These are phyloP conservation scores for Aphodius sticticus DNA, from an alignment of 2,888 invertebrate genomes.

Conservation along the genomic window DNA sequence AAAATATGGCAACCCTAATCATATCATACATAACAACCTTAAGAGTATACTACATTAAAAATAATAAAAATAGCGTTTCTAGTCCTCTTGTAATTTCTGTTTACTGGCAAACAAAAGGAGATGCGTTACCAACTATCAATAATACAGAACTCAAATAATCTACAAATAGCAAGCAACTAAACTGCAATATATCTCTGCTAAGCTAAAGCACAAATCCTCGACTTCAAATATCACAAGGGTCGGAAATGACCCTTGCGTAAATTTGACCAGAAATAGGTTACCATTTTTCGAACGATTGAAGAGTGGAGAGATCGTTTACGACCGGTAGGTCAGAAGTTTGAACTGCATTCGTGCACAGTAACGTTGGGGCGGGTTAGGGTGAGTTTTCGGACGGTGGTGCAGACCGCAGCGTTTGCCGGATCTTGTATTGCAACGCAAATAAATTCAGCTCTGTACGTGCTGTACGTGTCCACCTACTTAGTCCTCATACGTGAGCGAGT, in stretches of 20 bases:
- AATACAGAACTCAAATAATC: too few relatives aligned
- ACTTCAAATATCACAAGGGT: neutral
- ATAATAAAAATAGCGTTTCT: too few relatives aligned
- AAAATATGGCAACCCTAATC: too few relatives aligned
- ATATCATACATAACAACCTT: too few relatives aligned
- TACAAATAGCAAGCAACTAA: too few relatives aligned
- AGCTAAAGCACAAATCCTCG: neutral
- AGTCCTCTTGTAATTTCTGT: too few relatives aligned
- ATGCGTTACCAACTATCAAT: too few relatives aligned
- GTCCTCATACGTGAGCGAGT: neutral
- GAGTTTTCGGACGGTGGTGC: neutral
- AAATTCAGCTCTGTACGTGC: neutral
- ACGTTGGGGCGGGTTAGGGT: neutral
- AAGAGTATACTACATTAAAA: too few relatives aligned
- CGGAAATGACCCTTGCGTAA: neutral
- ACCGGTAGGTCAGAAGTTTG: slow-evolving; percentile 13
- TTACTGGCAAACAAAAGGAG: too few relatives aligned
- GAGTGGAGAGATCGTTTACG: slow-evolving; percentile 22
- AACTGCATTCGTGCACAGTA: neutral
- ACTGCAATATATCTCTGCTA: neutral
- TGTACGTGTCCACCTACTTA: neutral
- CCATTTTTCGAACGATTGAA: slow-evolving; percentile 16
- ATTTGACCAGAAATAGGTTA: neutral
- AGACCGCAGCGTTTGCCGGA: neutral
- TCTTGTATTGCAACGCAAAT: neutral